A percentile compares a stretch with the other conserved stretches of the same genome.
Conservation (phyloP, 2,888 invertebrate species). For the Timandra comae region DNA sequence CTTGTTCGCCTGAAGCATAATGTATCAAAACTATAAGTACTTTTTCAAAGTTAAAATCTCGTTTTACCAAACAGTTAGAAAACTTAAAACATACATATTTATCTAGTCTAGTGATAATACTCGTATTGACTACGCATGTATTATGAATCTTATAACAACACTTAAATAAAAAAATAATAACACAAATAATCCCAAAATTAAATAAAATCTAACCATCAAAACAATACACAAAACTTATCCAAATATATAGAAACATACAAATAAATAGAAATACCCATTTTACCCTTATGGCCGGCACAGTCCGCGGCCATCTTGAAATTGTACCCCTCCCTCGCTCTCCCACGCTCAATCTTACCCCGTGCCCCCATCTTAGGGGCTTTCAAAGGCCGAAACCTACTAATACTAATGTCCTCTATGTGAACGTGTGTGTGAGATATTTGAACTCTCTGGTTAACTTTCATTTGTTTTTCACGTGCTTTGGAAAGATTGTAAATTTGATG, state of each 20-base stretch:
- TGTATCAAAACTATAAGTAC: too few species aligned
- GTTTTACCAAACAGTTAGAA: too few species aligned
- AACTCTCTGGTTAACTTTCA: slow-evolving; percentile 19
- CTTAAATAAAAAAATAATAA: too few species aligned
- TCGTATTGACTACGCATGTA: too few species aligned
- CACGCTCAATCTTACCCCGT: slow-evolving; percentile 65
- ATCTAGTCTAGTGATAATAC: too few species aligned
- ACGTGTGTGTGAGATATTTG: slow-evolving; percentile 16
- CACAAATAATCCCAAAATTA: too few species aligned
- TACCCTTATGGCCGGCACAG: slow-evolving; percentile 75
- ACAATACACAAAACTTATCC: slow-evolving; percentile 47
- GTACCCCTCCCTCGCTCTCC: slow-evolving; percentile 69
- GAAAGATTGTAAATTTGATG: too few species aligned
- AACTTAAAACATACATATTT: too few species aligned
- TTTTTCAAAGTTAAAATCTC: too few species aligned
- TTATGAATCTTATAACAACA: too few species aligned
- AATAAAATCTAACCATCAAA: too few species aligned
- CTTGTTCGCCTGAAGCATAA: too few species aligned
- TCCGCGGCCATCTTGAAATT: slow-evolving; percentile 74
- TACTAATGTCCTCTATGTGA: slow-evolving; percentile 68
- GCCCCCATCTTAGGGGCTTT: slow-evolving; percentile 72
- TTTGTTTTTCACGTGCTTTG: slow-evolving; percentile 16
- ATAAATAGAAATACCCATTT: slow-evolving; percentile 66
- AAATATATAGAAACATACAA: slow-evolving; percentile 49
- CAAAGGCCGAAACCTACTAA: slow-evolving; percentile 74